A percentile compares a stretch with the other conserved stretches of the same genome.
Conservation (phyloP, 1,140 invertebrate genomes). For the Lethrus apterus region DNA sequence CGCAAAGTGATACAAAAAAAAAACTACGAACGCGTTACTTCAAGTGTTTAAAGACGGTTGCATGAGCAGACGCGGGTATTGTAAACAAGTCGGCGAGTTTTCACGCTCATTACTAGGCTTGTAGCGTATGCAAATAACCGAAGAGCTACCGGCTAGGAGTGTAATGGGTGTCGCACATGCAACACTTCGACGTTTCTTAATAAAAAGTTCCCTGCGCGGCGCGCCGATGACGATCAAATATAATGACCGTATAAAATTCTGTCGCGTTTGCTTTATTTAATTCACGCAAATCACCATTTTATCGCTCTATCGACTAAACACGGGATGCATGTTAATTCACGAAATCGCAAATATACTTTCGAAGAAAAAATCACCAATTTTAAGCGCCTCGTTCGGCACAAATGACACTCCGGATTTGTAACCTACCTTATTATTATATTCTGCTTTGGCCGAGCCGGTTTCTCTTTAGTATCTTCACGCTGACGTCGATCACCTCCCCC, state of each 20-base stretch:
- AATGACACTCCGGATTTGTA: conserved; percentile 28
- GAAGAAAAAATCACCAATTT: conserved; percentile 18
- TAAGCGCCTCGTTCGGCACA: conserved; percentile 28
- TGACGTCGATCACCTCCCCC: conserved; percentile 8
- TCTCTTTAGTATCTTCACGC: conserved; percentile 15
- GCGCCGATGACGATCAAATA: no score
- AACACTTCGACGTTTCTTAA: conserved; percentile 2
- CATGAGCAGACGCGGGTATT: conserved; percentile 1
- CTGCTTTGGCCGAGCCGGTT: conserved; percentile 25
- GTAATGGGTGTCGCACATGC: conserved; percentile 19
- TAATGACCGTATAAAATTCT: no score
- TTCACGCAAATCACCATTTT: no score
- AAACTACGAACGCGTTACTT: no score
- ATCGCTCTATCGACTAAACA: no score
- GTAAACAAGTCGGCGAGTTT: conserved; percentile 17
- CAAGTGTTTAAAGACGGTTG: background rate
- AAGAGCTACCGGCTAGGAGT: conserved; percentile 21
- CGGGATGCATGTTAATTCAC: no score
- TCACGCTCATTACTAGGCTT: conserved; percentile 18
- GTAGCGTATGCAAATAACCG: conserved; percentile 19
- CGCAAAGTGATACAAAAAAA: background rate
- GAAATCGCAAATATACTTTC: conserved; percentile 9
- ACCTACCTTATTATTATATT: conserved; percentile 30
- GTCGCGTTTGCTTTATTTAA: no score
- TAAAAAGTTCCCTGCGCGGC: no score